A percentile compares a stretch with the other conserved stretches of the same genome.
Conservation (phyloP, 2,888 invertebrate species). For the Cenopis cana region DNA sequence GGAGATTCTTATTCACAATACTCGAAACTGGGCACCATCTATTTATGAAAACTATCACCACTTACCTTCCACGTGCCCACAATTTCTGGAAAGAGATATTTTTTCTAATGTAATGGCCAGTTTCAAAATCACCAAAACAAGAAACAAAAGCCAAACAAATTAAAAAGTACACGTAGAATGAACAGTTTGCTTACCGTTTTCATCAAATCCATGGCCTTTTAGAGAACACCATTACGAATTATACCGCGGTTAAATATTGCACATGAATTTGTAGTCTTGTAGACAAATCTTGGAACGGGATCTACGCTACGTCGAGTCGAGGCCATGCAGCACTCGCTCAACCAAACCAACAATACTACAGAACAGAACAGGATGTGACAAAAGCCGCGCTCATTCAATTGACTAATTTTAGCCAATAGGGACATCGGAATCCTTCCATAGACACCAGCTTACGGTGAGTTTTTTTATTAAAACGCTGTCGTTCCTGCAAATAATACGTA, state of each 20-base stretch:
- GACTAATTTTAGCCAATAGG: constrained; percentile 62
- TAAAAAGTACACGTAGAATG: constrained; percentile 65
- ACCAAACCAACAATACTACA: constrained; percentile 60
- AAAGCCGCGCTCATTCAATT: constrained; percentile 76
- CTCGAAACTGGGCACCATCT: constrained; percentile 72
- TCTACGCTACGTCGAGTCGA: constrained; percentile 65
- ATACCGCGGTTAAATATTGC: constrained; percentile 72
- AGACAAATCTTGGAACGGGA: constrained; percentile 75
- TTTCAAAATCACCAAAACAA: constrained; percentile 85
- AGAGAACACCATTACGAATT: constrained; percentile 84
- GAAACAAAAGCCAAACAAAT: constrained; percentile 85
- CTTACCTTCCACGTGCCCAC: constrained; percentile 84
- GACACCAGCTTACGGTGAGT: constrained; percentile 51
- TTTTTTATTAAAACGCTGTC: constrained; percentile 53
- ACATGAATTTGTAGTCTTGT: constrained; percentile 66
- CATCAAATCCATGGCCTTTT: constrained; percentile 86
- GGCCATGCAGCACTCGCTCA: constrained; percentile 79
- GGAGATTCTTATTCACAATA: constrained; percentile 67
- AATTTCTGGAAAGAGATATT: constrained; percentile 85
- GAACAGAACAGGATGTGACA: constrained; percentile 83
- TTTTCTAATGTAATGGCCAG: constrained; percentile 85
- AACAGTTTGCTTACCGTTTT: constrained; percentile 82
- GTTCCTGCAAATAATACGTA: constrained; percentile 45
- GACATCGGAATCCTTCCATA: constrained; percentile 55
- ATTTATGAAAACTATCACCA: constrained; percentile 73